Percentiles rank a stretch among this genome's conserved stretches.
Evolutionary conservation across 2,888 invertebrate species (phyloP).

Genomic region (Amphipoea oculea): DNA sequence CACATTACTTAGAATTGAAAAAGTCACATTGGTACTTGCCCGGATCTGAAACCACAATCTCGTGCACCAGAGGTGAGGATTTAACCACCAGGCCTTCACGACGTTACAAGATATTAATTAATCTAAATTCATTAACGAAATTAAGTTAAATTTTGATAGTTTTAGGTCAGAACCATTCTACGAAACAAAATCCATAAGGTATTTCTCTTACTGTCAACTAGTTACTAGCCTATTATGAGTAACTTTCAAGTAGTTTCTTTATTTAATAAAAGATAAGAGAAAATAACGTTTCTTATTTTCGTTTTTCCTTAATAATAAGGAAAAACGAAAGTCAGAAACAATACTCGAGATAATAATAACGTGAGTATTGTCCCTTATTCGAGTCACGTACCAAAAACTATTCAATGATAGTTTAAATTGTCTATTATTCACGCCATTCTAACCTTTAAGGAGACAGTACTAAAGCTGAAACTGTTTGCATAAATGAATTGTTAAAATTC

Average conservation of each 20-base stretch:
- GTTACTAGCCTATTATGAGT: background rate
- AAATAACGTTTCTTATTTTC: background rate
- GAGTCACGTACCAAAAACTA: constrained; percentile 22
- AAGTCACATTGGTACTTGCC: background rate
- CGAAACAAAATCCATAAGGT: background rate
- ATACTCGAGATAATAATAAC: no score
- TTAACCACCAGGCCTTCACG: no score
- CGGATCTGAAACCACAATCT: background rate
- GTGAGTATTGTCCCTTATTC: constrained; percentile 14
- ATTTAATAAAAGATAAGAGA: background rate
- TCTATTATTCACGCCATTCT: background rate
- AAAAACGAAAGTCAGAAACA: no score
- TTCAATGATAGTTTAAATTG: constrained; percentile 11
- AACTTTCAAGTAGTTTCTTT: background rate
- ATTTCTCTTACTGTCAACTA: background rate
- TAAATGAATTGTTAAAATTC: constrained; percentile 1
- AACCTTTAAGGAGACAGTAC: background rate
- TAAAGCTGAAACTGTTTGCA: background rate
- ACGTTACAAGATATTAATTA: background rate
- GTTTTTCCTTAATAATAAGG: background rate
- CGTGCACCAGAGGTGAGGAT: background rate
- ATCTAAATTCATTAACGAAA: background rate
- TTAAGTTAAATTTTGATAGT: background rate
- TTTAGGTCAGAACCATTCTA: background rate
- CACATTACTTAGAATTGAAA: background rate